These are phyloP conservation scores for Eupithecia centaureata DNA, from an alignment of 2,888 invertebrate genomes.

Conservation along the genomic window DNA sequence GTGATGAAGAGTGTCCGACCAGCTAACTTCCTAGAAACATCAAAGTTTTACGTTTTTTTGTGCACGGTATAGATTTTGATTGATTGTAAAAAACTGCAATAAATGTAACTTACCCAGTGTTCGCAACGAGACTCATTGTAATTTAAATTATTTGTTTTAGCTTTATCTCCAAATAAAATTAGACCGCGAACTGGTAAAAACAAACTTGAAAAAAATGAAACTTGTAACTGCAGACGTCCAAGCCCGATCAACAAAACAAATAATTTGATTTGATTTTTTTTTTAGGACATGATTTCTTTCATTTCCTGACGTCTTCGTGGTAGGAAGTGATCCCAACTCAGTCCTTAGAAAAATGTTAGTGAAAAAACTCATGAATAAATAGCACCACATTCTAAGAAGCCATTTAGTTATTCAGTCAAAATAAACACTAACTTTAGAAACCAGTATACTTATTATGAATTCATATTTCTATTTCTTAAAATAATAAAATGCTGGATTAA, in stretches of 20 bases:
- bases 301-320: not conserved
- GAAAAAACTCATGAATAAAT: too few relatives aligned
- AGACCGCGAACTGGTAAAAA: not conserved
- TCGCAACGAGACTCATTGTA: constrained; percentile 80
- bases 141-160: constrained; percentile 14
- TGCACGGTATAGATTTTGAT: not conserved
- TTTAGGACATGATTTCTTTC: too few relatives aligned
- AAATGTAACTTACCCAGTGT: constrained; percentile 70
- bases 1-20: constrained; percentile 97
- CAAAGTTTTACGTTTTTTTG: constrained; percentile 40
- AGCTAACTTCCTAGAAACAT: constrained; percentile 83
- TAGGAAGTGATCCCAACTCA: not conserved
- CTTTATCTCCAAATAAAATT: not conserved
- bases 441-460: too few relatives aligned
- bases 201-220: not conserved
- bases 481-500: too few relatives aligned
- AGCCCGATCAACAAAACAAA: not conserved
- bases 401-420: too few relatives aligned
- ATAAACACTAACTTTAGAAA: too few relatives aligned
- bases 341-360: not conserved
- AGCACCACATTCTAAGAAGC: too few relatives aligned
- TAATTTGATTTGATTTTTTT: not conserved
- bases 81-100: not conserved
- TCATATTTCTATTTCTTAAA: too few relatives aligned
- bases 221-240: not conserved